Conservation (phyloP, 2,888 invertebrate species). For the Xestia xanthographa region DNA sequence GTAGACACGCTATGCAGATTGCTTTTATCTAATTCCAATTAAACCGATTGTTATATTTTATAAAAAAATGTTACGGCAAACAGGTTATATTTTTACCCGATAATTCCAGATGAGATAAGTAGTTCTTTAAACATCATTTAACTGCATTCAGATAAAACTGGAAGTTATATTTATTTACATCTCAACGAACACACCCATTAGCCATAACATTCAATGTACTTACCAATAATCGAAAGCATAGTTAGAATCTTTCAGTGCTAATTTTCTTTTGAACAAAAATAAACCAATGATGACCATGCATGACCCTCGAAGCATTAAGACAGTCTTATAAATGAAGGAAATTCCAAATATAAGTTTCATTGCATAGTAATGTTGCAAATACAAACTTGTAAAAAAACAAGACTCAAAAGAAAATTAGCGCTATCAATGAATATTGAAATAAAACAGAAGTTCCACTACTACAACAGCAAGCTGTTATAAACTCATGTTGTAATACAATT, state of each 20-base stretch:
- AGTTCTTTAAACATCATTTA: not conserved
- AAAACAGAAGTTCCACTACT: conserved; percentile 12
- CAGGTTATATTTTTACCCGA: not conserved
- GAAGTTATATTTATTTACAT: not conserved
- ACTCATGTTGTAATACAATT: not conserved
- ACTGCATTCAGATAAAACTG: conserved; percentile 2
- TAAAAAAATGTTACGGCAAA: conserved; percentile 13
- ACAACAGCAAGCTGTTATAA: conserved; percentile 2
- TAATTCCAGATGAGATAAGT: not conserved
- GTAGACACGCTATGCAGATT: not conserved
- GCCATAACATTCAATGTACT: conserved; percentile 38
- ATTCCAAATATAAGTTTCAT: not conserved
- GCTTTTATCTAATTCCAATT: not conserved
- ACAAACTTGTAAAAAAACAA: not conserved
- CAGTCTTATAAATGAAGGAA: not conserved
- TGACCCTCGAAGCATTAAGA: not conserved
- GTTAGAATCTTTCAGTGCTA: conserved; percentile 4
- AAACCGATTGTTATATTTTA: not conserved
- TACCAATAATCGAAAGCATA: conserved; percentile 35
- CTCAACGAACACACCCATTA: conserved; percentile 19
- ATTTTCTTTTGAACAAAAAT: conserved; percentile 22
- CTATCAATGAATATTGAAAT: conserved; percentile 1
- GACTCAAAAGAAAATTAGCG: conserved; percentile 12
- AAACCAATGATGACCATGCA: not conserved
- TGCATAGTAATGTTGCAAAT: not conserved